Conservation (phyloP, 1,140 invertebrate species). For the Lethocerus indicus region DNA sequence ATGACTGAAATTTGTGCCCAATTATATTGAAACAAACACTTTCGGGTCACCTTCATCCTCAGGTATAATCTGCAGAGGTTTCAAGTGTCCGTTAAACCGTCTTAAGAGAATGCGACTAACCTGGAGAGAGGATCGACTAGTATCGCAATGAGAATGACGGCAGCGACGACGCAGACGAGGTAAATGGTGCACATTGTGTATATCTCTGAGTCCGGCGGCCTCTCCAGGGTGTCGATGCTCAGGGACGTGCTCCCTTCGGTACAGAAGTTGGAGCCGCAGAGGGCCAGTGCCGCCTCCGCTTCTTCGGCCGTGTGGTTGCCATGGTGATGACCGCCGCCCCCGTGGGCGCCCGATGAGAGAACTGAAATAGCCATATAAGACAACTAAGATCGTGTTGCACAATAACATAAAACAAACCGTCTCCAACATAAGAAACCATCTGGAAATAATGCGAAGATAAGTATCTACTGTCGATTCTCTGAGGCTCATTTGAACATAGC, state of each 20-base stretch:
- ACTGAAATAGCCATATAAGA: no score
- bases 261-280: slow-evolving; percentile 74
- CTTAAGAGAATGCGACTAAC: slow-evolving; percentile 25
- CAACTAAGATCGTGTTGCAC: no score
- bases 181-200: slow-evolving; percentile 81
- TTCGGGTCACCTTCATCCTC: no score
- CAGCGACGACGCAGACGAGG: slow-evolving; percentile 65
- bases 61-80: no score
- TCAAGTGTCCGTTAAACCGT: no score
- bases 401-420: no score
- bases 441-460: no score
- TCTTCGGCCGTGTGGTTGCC: slow-evolving; percentile 27
- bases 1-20: no score
- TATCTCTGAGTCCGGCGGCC: slow-evolving; percentile 66
- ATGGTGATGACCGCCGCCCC: slow-evolving; percentile 29
- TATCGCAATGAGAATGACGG: slow-evolving; percentile 66
- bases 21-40: no score
- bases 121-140: slow-evolving; percentile 80
- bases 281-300: slow-evolving; percentile 33
- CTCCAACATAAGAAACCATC: no score
- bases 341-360: slow-evolving; percentile 55
- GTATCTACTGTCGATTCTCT: no score
- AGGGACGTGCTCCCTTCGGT: slow-evolving; percentile 34
- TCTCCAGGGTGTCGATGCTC: slow-evolving; percentile 48
- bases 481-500: no score